Conservation (phyloP, 2,888 invertebrate species). For the Synergus laeviventris region DNA sequence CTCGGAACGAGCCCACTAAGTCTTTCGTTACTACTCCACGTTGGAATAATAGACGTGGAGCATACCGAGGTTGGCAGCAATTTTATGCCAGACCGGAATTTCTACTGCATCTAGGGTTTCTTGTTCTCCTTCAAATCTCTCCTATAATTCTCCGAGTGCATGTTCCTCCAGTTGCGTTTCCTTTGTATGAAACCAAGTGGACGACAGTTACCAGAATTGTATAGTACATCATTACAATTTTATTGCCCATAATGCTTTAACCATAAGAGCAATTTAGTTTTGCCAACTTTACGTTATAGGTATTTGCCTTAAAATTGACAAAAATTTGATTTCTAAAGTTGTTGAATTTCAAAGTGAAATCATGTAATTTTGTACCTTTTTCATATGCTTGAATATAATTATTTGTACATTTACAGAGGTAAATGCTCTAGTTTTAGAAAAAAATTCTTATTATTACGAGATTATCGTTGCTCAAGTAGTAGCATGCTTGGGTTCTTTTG, state of each 20-base stretch:
- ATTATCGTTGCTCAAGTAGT: too few relatives aligned
- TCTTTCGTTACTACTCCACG: constrained; percentile 53
- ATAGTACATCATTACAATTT: constrained; percentile 6
- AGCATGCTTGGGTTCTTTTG: too few relatives aligned
- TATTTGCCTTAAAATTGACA: too few relatives aligned
- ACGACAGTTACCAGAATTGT: constrained; percentile 11
- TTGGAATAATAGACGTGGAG: constrained; percentile 51
- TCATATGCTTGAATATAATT: too few relatives aligned
- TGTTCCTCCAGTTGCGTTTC: constrained; percentile 16
- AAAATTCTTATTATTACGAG: too few relatives aligned
- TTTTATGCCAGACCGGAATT: constrained; percentile 31
- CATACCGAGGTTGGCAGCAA: constrained; percentile 20
- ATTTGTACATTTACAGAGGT: too few relatives aligned
- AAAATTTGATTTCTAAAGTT: too few relatives aligned
- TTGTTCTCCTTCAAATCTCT: constrained; percentile 21
- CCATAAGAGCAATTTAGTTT: too few relatives aligned
- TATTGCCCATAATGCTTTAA: not conserved
- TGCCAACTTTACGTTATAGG: too few relatives aligned
- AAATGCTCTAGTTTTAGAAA: too few relatives aligned
- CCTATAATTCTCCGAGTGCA: constrained; percentile 19
- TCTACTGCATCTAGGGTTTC: constrained; percentile 21
- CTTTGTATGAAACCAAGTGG: constrained; percentile 4
- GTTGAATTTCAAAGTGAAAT: too few relatives aligned
- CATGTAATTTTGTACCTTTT: too few relatives aligned
- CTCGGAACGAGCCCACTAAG: constrained; percentile 53